Evolutionary conservation across 2,797 vertebrate species (phyloP).

Genomic region (Lindbergichthys nudifrons): DNA sequence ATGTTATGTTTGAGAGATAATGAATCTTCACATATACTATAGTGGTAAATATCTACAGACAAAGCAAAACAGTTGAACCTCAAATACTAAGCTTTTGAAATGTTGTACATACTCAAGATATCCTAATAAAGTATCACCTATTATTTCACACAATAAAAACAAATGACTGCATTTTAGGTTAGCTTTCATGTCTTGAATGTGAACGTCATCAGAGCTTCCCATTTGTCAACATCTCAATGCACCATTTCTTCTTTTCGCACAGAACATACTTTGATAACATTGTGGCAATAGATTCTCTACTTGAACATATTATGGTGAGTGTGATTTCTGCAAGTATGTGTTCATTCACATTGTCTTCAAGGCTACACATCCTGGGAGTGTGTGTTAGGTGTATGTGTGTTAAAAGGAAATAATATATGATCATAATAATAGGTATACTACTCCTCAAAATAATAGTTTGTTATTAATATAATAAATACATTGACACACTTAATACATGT

Average conservation of each 20-base stretch:
- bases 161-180: constrained; percentile 46
- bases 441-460: not conserved
- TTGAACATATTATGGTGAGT: constrained; percentile 99
- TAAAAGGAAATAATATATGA: constrained; percentile 7
- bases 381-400: constrained; percentile 57
- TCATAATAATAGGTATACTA: not conserved
- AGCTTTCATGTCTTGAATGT: constrained; percentile 71
- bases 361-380: constrained; percentile 57
- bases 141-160: constrained; percentile 17
- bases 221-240: constrained; percentile 77
- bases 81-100: no score
- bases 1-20: no score
- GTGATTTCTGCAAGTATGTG: constrained; percentile 68
- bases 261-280: constrained; percentile 99
- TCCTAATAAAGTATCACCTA: no score
- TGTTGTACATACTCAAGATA: no score
- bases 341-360: constrained; percentile 70
- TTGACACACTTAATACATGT: constrained; percentile 14
- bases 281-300: constrained; percentile 99
- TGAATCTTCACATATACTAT: no score
- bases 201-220: constrained; percentile 71
- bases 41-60: no score
- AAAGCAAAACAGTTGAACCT: no score
- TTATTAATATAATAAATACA: not conserved
- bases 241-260: constrained; percentile 81